A percentile compares a stretch with the other conserved stretches of the same genome.
These are phyloP conservation scores for Drosophila jambulina DNA, from an alignment of 1,140 invertebrate species.

Conservation along the genomic window DNA sequence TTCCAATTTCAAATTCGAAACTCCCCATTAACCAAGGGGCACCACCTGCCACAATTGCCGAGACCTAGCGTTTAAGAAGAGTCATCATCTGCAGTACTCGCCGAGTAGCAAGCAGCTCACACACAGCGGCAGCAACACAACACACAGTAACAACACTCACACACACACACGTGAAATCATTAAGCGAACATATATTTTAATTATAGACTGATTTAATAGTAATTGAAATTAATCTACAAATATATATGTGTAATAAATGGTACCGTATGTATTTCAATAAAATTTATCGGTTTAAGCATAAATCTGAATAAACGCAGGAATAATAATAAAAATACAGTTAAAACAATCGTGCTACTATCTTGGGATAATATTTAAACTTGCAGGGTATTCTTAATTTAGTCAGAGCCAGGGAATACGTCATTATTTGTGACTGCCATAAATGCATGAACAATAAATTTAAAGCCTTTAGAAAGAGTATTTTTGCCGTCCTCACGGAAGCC, in stretches of 20 bases:
- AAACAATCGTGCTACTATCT: conserved; percentile 17
- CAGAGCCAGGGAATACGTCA: no score
- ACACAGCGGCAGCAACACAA: conserved; percentile 34
- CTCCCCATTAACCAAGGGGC: conserved; percentile 38
- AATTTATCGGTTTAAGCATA: conserved; percentile 73
- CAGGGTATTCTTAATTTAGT: no score
- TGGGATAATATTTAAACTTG: not conserved
- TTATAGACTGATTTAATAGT: conserved; percentile 84
- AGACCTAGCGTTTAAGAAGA: conserved; percentile 40
- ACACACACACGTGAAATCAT: conserved; percentile 68
- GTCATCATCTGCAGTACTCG: conserved; percentile 39
- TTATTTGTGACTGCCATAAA: no score
- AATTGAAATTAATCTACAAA: conserved; percentile 84
- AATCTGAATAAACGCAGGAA: conserved; percentile 82
- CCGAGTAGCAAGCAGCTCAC: conserved; percentile 51
- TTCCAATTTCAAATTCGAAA: conserved; percentile 27
- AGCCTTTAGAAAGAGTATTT: no score
- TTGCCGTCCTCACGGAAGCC: no score
- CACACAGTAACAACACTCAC: conserved; percentile 22
- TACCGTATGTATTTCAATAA: conserved; percentile 67
- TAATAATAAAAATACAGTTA: conserved; percentile 63
- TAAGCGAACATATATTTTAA: conserved; percentile 84
- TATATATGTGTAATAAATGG: conserved; percentile 64
- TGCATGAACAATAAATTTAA: no score
- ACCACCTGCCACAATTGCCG: conserved; percentile 56